Percentiles rank a stretch among this genome's conserved stretches.
Conservation (phyloP, 1,140 invertebrate species). For the Platorchestia sp. region DNA sequence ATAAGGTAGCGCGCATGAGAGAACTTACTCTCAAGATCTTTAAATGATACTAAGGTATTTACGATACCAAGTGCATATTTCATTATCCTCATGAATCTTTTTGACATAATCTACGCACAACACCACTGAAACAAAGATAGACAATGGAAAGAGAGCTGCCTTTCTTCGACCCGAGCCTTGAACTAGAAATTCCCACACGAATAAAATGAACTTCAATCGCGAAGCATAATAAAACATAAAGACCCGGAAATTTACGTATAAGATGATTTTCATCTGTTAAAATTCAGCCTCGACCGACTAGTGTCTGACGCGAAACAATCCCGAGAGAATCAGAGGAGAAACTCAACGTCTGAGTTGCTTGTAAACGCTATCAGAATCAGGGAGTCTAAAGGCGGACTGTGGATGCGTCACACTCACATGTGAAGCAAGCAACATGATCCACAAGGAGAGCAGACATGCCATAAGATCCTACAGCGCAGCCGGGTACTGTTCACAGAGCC, state of each 20-base stretch:
- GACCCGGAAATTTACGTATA: background rate
- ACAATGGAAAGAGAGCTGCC: background rate
- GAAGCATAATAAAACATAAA: background rate
- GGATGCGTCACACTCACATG: background rate
- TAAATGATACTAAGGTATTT: background rate
- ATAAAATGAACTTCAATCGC: background rate
- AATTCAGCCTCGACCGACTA: background rate
- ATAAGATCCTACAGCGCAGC: background rate
- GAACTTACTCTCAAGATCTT: too few species aligned
- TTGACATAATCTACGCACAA: background rate
- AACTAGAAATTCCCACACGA: background rate
- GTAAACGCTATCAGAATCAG: background rate
- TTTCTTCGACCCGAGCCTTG: background rate
- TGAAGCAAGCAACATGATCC: background rate
- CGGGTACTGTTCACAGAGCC: background rate
- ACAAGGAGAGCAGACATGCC: background rate
- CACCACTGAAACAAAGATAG: background rate
- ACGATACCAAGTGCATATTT: background rate
- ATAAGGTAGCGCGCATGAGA: too few species aligned
- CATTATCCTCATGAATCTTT: background rate
- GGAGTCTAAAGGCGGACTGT: background rate
- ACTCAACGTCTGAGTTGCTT: background rate
- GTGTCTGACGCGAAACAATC: background rate
- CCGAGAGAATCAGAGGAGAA: background rate
- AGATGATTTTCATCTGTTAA: background rate